A percentile compares a stretch with the other conserved stretches of the same genome.
phyloP scores from a whole-genome alignment of 2,797 vertebrate species.

The Onychomys torridus region DNA sequence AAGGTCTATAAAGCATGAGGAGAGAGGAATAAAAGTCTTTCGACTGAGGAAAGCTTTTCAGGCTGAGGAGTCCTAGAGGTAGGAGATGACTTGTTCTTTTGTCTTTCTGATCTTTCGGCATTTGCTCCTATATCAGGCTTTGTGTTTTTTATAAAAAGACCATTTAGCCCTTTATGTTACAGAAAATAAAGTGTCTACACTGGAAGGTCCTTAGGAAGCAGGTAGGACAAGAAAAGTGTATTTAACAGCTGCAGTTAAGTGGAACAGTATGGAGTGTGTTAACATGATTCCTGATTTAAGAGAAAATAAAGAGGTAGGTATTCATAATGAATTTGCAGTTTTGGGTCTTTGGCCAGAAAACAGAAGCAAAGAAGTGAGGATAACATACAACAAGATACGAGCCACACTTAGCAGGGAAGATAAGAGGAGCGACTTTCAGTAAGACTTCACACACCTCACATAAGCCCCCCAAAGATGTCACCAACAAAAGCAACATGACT shows the following conservation, averaged over 20 bases:
- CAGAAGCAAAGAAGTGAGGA: neutral
- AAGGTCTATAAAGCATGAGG: too few relatives aligned
- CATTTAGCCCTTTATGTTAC: too few relatives aligned
- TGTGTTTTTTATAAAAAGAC: too few relatives aligned
- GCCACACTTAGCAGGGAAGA: neutral
- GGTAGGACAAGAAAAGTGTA: too few relatives aligned
- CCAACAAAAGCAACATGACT: neutral
- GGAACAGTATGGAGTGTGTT: neutral
- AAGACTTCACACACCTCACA: neutral
- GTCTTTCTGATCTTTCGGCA: too few relatives aligned
- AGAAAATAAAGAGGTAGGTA: neutral
- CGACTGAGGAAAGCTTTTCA: too few relatives aligned
- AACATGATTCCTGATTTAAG: neutral
- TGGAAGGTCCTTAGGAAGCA: neutral
- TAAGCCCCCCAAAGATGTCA: neutral
- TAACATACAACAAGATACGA: neutral
- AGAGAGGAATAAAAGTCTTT: too few relatives aligned
- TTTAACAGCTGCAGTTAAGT: neutral
- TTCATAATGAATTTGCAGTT: neutral
- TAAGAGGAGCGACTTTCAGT: neutral
- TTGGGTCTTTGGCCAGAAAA: neutral
- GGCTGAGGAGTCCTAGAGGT: too few relatives aligned
- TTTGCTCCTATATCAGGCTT: too few relatives aligned
- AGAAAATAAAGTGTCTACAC: neutral
- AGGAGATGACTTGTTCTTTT: too few relatives aligned